phyloP scores from a whole-genome alignment of 2,888 invertebrate genomes.

The Augochlorella aurata region DNA sequence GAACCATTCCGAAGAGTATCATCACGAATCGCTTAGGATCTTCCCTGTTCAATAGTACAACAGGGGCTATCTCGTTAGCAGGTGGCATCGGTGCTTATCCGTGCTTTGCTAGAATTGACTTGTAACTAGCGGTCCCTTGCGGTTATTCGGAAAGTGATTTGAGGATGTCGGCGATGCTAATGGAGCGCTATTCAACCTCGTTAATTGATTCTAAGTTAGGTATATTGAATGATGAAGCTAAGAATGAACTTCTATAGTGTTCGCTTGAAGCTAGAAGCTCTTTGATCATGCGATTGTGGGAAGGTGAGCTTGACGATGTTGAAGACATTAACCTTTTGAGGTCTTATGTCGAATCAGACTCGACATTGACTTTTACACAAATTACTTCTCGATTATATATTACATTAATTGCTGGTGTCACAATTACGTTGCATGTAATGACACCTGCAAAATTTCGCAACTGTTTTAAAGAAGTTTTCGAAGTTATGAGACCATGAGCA shows the following conservation, averaged over 20 bases:
- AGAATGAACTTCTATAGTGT: not conserved
- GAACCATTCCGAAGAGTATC: slow-evolving; percentile 14
- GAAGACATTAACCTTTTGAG: not conserved
- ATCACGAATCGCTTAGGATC: slow-evolving; percentile 11
- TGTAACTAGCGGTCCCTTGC: not conserved
- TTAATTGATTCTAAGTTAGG: not conserved
- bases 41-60: slow-evolving; percentile 1
- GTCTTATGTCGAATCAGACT: too few relatives aligned
- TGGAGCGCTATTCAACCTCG: not conserved
- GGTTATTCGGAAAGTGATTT: not conserved
- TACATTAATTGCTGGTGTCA: too few relatives aligned
- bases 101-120: not conserved
- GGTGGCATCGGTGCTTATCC: not conserved
- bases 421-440: too few relatives aligned
- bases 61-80: slow-evolving; percentile 14
- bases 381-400: too few relatives aligned
- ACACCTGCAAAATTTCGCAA: too few relatives aligned
- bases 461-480: too few relatives aligned
- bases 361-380: too few relatives aligned
- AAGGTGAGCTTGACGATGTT: not conserved
- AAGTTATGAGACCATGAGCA: too few relatives aligned
- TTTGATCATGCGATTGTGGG: not conserved
- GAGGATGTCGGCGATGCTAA: not conserved
- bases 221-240: not conserved
- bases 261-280: too few relatives aligned